Percentiles rank a stretch among this genome's conserved stretches.
These are phyloP conservation scores for Halcyon smyrnensis DNA, from an alignment of 2,797 vertebrate genomes.

Conservation along the genomic window DNA sequence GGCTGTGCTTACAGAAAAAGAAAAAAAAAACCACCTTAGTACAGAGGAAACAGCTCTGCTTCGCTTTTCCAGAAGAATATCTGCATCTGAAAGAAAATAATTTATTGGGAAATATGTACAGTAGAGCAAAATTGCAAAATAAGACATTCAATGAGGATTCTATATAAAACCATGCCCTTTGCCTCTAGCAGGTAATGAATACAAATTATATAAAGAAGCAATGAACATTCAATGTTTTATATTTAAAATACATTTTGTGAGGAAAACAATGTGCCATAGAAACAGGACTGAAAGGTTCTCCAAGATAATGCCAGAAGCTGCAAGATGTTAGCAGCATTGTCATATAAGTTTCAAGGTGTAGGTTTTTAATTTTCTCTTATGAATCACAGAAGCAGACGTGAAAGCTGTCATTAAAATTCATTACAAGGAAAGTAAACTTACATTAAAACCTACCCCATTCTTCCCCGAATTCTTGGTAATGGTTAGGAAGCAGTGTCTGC, in stretches of 20 bases:
- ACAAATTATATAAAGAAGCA: slow-evolving; percentile 64
- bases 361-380: slow-evolving; percentile 75
- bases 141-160: slow-evolving; percentile 70
- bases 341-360: slow-evolving; percentile 69
- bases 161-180: slow-evolving; percentile 70
- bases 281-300: slow-evolving; percentile 69
- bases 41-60: slow-evolving; percentile 42
- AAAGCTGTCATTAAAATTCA: slow-evolving; percentile 79
- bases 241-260: slow-evolving; percentile 76
- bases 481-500: slow-evolving; percentile 30
- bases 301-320: slow-evolving; percentile 72
- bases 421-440: slow-evolving; percentile 71
- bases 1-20: slow-evolving; percentile 3
- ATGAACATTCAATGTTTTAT: slow-evolving; percentile 72
- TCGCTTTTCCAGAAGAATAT: slow-evolving; percentile 69
- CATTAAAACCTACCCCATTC: slow-evolving; percentile 63
- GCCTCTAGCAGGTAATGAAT: slow-evolving; percentile 60
- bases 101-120: slow-evolving; percentile 71
- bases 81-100: slow-evolving; percentile 78
- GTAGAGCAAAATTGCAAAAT: slow-evolving; percentile 78
- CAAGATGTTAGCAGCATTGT: slow-evolving; percentile 64
- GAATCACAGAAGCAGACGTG: slow-evolving; percentile 58
- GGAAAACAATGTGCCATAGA: slow-evolving; percentile 76
- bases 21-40: background rate
- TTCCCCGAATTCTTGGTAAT: slow-evolving; percentile 40